phyloP scores from a whole-genome alignment of 2,888 invertebrate genomes.

The Dysmachus trigonus region DNA sequence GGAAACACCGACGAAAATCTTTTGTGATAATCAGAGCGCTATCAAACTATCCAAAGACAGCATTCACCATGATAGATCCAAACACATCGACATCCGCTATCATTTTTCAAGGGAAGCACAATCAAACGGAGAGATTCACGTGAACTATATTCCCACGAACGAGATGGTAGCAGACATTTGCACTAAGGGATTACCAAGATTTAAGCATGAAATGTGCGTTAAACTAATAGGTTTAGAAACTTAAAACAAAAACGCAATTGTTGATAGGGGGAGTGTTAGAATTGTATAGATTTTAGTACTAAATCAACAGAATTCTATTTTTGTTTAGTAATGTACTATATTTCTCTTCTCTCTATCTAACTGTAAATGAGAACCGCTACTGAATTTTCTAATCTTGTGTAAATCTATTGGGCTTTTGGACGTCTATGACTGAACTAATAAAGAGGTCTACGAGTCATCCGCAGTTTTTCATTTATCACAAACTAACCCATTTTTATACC shows the following conservation, averaged over 20 bases:
- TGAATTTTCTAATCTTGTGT: too few relatives aligned
- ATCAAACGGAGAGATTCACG: not conserved
- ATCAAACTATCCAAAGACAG: not conserved
- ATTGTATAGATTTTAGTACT: too few relatives aligned
- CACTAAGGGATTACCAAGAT: not conserved
- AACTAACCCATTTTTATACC: too few relatives aligned
- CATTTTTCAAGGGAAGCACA: not conserved
- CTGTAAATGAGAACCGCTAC: too few relatives aligned
- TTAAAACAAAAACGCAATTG: not conserved
- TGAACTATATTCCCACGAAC: not conserved
- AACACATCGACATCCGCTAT: constrained; percentile 21
- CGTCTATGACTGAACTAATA: too few relatives aligned
- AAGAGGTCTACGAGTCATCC: too few relatives aligned
- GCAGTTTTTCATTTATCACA: too few relatives aligned
- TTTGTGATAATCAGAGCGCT: constrained; percentile 11
- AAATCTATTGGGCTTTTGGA: too few relatives aligned
- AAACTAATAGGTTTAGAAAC: not conserved
- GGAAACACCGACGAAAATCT: not conserved
- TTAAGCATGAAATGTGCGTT: not conserved
- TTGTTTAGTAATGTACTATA: too few relatives aligned
- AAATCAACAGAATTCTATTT: too few relatives aligned
- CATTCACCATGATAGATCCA: constrained; percentile 12
- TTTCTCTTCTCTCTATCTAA: too few relatives aligned
- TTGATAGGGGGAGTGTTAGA: not conserved
- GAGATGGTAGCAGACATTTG: not conserved